Conservation (phyloP, 2,888 invertebrate species). For the Chloromyia formosa region DNA sequence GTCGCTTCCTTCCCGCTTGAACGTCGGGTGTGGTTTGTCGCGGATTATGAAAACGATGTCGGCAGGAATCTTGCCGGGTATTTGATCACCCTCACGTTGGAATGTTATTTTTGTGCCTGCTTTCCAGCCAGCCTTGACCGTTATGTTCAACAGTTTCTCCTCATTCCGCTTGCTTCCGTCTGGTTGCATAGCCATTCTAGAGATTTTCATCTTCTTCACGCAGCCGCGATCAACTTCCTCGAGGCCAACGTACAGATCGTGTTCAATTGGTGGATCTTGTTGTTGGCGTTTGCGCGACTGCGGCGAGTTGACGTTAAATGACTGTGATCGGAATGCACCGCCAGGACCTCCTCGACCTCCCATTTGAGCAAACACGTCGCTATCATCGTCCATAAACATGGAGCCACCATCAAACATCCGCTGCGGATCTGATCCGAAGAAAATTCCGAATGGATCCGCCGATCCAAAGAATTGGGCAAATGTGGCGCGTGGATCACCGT, state of each 20-base stretch:
- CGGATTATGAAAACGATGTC: constrained; percentile 96
- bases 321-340: constrained; percentile 86
- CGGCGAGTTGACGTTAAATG: constrained; percentile 82
- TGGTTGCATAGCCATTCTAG: constrained; percentile 83
- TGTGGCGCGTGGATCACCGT: constrained; percentile 95
- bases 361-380: constrained; percentile 76
- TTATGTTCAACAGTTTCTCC: constrained; percentile 94
- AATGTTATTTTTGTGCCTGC: constrained; percentile 98
- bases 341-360: constrained; percentile 70
- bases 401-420: constrained; percentile 81
- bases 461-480: constrained; percentile 98
- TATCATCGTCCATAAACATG: constrained; percentile 78
- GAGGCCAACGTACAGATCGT: constrained; percentile 89
- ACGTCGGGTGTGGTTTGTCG: constrained; percentile 91
- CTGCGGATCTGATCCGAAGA: constrained; percentile 95
- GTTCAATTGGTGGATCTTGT: constrained; percentile 91
- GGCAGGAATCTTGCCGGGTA: constrained; percentile 91
- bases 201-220: constrained; percentile 99
- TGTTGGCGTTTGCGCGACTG: constrained; percentile 78
- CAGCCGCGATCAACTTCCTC: constrained; percentile 95
- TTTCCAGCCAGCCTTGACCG: constrained; percentile 98
- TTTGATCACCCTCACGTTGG: constrained; percentile 95
- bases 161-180: constrained; percentile 87
- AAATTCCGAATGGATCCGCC: constrained; percentile 92
- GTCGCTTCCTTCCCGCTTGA: constrained; percentile 94